A percentile compares a stretch with the other conserved stretches of the same genome.
These are phyloP conservation scores for Brachyhypopomus occidentalis DNA, from an alignment of 2,113 vertebrate species.

Conservation along the genomic window DNA sequence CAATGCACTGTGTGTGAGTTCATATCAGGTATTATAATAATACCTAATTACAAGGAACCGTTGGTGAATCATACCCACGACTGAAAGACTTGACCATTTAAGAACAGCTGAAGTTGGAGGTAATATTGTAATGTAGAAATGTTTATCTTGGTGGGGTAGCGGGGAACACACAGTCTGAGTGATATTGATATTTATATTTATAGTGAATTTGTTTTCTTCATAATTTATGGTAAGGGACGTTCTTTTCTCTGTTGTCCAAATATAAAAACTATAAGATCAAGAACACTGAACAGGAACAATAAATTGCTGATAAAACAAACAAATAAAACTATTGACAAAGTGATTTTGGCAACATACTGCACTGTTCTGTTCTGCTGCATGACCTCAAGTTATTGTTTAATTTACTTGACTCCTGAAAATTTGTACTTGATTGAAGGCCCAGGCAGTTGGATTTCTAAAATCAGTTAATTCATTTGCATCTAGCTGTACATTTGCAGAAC, in stretches of 20 bases:
- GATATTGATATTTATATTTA: conserved; percentile 18
- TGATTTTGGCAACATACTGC: conserved; percentile 50
- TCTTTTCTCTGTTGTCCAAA: conserved; percentile 70
- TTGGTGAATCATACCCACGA: conserved; percentile 2
- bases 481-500: too few species aligned
- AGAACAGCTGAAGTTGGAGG: not conserved
- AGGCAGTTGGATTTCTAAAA: conserved; percentile 1
- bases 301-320: not conserved
- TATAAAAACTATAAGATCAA: conserved; percentile 16
- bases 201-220: conserved; percentile 61
- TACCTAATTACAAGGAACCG: not conserved
- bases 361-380: conserved; percentile 53
- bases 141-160: not conserved
- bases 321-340: not conserved
- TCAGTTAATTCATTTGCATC: not conserved
- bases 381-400: conserved; percentile 7
- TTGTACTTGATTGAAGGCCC: conserved; percentile 21
- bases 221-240: conserved; percentile 78
- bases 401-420: not conserved
- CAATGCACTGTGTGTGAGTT: not conserved
- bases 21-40: conserved; percentile 5
- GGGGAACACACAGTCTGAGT: not conserved
- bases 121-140: not conserved
- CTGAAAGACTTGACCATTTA: conserved; percentile 7
- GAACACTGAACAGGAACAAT: not conserved